phyloP scores from a whole-genome alignment of 2,797 vertebrate species.

The Anableps anableps region DNA sequence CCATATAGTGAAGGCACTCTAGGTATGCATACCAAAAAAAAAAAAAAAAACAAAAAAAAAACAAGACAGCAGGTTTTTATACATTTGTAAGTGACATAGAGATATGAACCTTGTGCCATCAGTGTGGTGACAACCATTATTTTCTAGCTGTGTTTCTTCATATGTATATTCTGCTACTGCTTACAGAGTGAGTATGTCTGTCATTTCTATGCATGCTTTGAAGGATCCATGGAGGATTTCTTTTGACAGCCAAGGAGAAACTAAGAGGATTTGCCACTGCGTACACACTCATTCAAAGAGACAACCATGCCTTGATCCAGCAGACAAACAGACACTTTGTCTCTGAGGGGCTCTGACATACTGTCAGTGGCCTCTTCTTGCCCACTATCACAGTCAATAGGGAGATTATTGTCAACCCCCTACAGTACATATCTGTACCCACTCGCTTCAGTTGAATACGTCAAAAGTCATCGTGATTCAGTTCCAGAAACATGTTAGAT shows the following conservation, averaged over 20 bases:
- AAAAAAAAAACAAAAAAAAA: background rate
- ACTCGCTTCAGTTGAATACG: slow-evolving; percentile 26
- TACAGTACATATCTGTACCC: slow-evolving; percentile 55
- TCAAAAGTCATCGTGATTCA: slow-evolving; percentile 46
- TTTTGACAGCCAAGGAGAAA: slow-evolving; percentile 30
- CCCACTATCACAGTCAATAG: slow-evolving; percentile 56
- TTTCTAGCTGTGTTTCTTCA: background rate
- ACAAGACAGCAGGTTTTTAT: background rate
- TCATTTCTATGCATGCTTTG: slow-evolving; percentile 25
- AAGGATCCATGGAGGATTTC: slow-evolving; percentile 27
- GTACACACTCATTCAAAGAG: slow-evolving; percentile 28
- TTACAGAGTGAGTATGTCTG: background rate
- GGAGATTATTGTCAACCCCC: slow-evolving; percentile 52
- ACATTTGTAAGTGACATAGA: background rate
- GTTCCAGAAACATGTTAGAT: slow-evolving; percentile 18
- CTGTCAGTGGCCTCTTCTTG: slow-evolving; percentile 39
- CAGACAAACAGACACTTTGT: slow-evolving; percentile 66
- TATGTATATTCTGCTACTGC: background rate
- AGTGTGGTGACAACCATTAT: background rate
- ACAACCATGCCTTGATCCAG: slow-evolving; percentile 39
- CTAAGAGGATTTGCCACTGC: slow-evolving; percentile 6
- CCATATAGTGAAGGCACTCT: background rate
- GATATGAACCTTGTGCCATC: background rate
- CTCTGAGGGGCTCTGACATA: slow-evolving; percentile 43
- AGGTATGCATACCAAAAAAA: background rate